Base-by-base conservation (phyloP, 2,797 vertebrate genomes). In the Cuniculus paca region DNA sequence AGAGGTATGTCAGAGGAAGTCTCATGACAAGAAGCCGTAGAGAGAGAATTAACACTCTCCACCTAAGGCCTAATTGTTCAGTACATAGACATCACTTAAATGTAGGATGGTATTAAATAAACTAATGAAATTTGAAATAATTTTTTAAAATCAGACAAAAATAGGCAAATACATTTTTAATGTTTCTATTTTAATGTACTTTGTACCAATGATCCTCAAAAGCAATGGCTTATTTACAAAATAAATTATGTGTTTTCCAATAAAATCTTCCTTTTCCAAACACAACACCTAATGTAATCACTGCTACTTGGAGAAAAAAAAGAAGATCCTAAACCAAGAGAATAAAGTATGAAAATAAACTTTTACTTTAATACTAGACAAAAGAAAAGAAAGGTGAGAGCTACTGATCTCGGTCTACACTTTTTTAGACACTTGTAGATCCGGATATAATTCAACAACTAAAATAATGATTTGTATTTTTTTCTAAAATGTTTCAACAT, bases 1-100 rank as follows among this genome's bases (percentile, higher is more conserved):
- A 98, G 63, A 96, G 97, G 39, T 89, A 97, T 98, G 95, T 98
- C 95, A 97, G 54, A 96, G 52, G 60, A 94, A 97, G 94, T 92
- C 97, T 97, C 75, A 50, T 83, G 97, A 97, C 50, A 98, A 95
- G 84, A 68, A 96, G 16, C 84, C 42, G 54, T 45, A 88, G 5
- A 97, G 74, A 90, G 94, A 97, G 52, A 34, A 97, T 83, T 87
- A 94, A 6, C 34, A 95, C 54, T 80, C 85, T 34, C 88, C 17
- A 68, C 70, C 82, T 87, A 95, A 3, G 1, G 3, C 92, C 94
- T 80, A 95, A 88, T 86, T 7, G 68, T 22, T 95, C 3, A 2
- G 3, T 10, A 68, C 28, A 94, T 1, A 5, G 31, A n/a, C 75
- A 63, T 39, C 14, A 86, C 31, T 85, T 80, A 87, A 72, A 74